A percentile compares a stretch with the other conserved stretches of the same genome.
phyloP scores from a whole-genome alignment of 1,140 invertebrate genomes.

The Maconellicoccus hirsutus region DNA sequence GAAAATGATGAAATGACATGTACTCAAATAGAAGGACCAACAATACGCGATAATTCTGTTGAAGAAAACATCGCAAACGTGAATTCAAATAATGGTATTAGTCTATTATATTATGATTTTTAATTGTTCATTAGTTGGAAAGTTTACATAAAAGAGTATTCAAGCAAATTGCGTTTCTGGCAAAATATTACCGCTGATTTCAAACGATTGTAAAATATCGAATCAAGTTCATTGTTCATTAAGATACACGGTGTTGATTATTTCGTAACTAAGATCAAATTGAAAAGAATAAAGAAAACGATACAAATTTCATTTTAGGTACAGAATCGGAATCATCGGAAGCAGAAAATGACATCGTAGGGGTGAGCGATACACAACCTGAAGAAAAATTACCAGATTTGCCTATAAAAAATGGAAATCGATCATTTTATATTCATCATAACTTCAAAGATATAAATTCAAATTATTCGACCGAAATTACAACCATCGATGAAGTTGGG shows the following conservation, averaged over 20 bases:
- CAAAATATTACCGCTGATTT: no score
- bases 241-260: no score
- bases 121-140: no score
- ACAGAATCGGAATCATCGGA: neutral
- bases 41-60: neutral
- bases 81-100: no score
- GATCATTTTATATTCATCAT: neutral
- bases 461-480: neutral
- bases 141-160: no score
- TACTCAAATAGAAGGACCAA: neutral
- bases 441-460: neutral
- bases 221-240: no score
- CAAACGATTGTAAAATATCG: no score
- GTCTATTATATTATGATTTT: no score
- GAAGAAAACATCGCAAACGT: neutral
- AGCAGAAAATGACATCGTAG: neutral
- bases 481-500: neutral
- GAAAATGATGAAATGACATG: neutral
- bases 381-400: constrained; percentile 4
- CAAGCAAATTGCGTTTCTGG: no score
- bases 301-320: neutral
- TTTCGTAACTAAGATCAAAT: no score
- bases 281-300: no score
- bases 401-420: neutral
- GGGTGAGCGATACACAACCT: neutral